Evolutionary conservation across 2,888 invertebrate species (phyloP).

Genomic region (Lycocerus yunnanus): DNA sequence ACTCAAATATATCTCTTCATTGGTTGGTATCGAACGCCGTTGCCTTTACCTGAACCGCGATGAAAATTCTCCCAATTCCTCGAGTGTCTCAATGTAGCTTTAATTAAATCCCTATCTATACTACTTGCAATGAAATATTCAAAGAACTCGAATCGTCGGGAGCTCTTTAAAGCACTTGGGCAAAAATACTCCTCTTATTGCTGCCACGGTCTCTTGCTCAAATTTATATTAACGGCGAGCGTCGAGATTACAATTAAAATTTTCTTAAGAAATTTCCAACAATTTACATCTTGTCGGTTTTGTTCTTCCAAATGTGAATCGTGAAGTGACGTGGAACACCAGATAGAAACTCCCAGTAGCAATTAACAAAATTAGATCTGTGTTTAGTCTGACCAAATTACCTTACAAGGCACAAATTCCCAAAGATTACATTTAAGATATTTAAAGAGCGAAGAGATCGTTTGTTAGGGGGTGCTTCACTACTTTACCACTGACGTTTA

Average conservation of each 20-base stretch:
- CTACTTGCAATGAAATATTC: slow-evolving; percentile 39
- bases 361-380: slow-evolving; percentile 49
- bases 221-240: slow-evolving; percentile 17
- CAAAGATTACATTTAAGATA: slow-evolving; percentile 33
- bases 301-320: background rate
- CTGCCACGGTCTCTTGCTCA: slow-evolving; percentile 9
- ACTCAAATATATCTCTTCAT: slow-evolving; percentile 44
- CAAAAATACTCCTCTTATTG: slow-evolving; percentile 27
- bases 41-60: slow-evolving; percentile 31
- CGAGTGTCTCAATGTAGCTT: slow-evolving; percentile 43
- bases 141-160: slow-evolving; percentile 20
- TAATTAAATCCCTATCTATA: slow-evolving; percentile 46
- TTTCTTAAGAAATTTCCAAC: background rate
- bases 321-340: slow-evolving; percentile 26
- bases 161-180: slow-evolving; percentile 29
- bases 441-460: background rate
- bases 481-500: background rate
- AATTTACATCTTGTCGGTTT: background rate
- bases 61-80: slow-evolving; percentile 39
- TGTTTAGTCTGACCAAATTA: slow-evolving; percentile 49
- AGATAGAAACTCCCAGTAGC: slow-evolving; percentile 36
- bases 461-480: background rate
- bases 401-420: slow-evolving; percentile 46
- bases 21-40: slow-evolving; percentile 38
- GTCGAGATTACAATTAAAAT: slow-evolving; percentile 11